Percentiles rank a stretch among this genome's conserved stretches.
These are phyloP conservation scores for Scleropages formosus DNA, from an alignment of 2,797 vertebrate genomes.

Conservation along the genomic window DNA sequence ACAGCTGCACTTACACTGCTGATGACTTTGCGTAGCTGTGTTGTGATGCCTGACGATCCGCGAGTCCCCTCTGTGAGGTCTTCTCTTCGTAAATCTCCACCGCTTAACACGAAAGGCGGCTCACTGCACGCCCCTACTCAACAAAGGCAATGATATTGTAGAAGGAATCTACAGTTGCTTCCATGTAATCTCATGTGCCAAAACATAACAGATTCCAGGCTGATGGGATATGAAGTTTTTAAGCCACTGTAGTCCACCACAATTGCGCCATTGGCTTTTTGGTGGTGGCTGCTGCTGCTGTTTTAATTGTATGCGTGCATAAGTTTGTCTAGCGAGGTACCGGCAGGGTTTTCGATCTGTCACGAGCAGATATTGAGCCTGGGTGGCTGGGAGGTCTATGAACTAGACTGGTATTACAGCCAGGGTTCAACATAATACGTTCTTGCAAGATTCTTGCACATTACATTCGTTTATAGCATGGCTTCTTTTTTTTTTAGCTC, in stretches of 20 bases:
- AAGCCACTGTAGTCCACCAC: conserved; percentile 64
- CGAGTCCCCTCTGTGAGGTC: too few relatives aligned
- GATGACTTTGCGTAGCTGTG: too few relatives aligned
- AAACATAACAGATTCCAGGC: conserved; percentile 46
- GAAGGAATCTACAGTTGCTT: too few relatives aligned
- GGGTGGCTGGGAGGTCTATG: conserved; percentile 67
- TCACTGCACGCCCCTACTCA: too few relatives aligned
- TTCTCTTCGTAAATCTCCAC: too few relatives aligned
- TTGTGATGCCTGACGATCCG: too few relatives aligned
- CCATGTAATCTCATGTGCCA: too few relatives aligned
- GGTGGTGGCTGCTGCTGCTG: conserved; percentile 51
- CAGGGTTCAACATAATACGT: conserved; percentile 70
- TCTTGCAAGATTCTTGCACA: conserved; percentile 62
- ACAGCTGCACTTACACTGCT: too few relatives aligned
- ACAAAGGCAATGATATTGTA: too few relatives aligned
- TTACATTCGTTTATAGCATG: too few relatives aligned
- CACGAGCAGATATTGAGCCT: conserved; percentile 54
- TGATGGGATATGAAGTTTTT: conserved; percentile 57
- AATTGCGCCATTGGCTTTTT: conserved; percentile 58
- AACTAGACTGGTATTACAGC: conserved; percentile 68
- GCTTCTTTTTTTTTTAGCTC: too few relatives aligned
- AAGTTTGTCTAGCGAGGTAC: conserved; percentile 59
- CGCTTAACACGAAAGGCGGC: too few relatives aligned
- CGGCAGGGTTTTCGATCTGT: conserved; percentile 59
- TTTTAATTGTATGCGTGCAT: conserved; percentile 36